phyloP scores from a whole-genome alignment of 2,797 vertebrate genomes.

The Trichosurus vulpecula region DNA sequence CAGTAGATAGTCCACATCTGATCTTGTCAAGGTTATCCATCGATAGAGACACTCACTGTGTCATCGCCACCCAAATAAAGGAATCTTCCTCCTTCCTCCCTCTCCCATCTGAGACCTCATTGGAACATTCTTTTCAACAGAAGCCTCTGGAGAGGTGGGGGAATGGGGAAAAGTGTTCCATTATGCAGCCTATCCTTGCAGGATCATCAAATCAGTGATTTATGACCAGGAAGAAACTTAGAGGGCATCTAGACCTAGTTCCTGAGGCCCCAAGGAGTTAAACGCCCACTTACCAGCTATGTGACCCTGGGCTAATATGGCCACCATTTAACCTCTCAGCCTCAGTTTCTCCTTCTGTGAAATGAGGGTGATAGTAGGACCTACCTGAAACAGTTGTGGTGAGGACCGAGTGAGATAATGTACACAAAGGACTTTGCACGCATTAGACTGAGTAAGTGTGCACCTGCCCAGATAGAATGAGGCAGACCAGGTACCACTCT shows the following conservation, averaged over 20 bases:
- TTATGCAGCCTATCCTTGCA: neutral
- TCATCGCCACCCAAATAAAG: neutral
- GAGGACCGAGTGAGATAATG: neutral
- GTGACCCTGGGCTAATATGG: neutral
- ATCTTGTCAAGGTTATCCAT: constrained; percentile 29
- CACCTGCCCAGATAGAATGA: neutral
- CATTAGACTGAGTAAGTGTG: neutral
- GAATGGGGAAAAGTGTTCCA: neutral
- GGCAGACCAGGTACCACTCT: neutral
- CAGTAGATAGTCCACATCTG: constrained; percentile 38
- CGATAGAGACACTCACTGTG: constrained; percentile 30
- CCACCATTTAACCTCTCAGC: neutral
- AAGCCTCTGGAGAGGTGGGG: neutral
- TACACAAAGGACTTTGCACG: neutral
- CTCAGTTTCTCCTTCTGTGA: neutral
- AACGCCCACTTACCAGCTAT: neutral
- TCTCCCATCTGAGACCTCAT: neutral
- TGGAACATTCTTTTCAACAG: neutral
- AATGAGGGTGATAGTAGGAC: neutral
- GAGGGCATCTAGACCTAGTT: neutral
- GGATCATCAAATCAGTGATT: neutral
- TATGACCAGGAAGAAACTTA: neutral
- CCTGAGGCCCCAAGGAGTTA: neutral
- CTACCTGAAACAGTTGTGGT: neutral
- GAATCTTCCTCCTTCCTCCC: neutral